Conservation (phyloP, 2,888 invertebrate species). For the Hylaea fasciaria region DNA sequence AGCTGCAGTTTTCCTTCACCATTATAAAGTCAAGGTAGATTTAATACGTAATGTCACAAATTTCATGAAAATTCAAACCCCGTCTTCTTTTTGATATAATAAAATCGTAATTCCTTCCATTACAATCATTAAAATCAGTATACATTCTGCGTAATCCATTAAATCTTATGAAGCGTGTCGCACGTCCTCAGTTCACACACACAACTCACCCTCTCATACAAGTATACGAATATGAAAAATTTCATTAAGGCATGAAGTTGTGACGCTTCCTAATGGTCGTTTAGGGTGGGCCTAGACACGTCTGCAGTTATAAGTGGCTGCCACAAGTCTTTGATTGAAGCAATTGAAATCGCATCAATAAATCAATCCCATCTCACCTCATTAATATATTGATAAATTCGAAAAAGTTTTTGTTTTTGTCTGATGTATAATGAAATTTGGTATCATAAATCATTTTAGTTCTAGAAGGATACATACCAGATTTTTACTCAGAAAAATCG, state of each 20-base stretch:
- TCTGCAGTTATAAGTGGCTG: neutral
- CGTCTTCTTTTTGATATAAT: neutral
- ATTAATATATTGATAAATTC: too few species aligned
- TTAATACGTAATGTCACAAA: too few species aligned
- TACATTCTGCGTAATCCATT: slow-evolving; percentile 39
- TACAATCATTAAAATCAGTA: slow-evolving; percentile 28
- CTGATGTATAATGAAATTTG: too few species aligned
- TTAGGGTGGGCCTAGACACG: slow-evolving; percentile 14
- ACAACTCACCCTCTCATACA: too few species aligned
- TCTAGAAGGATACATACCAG: too few species aligned
- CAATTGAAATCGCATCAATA: neutral
- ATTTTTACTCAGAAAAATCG: too few species aligned
- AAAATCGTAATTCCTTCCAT: slow-evolving; percentile 3
- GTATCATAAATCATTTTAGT: too few species aligned
- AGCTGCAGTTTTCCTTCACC: too few species aligned
- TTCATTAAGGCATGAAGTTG: slow-evolving; percentile 39
- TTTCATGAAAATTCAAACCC: neutral
- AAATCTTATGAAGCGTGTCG: slow-evolving; percentile 28
- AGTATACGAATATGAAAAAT: slow-evolving; percentile 38
- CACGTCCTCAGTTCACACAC: too few species aligned
- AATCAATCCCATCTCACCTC: too few species aligned
- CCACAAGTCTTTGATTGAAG: neutral
- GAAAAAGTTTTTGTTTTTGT: too few species aligned
- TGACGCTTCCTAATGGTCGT: slow-evolving; percentile 34
- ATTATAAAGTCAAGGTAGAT: too few species aligned